phyloP scores from a whole-genome alignment of 2,888 invertebrate species.

The Morpho deidamia region DNA sequence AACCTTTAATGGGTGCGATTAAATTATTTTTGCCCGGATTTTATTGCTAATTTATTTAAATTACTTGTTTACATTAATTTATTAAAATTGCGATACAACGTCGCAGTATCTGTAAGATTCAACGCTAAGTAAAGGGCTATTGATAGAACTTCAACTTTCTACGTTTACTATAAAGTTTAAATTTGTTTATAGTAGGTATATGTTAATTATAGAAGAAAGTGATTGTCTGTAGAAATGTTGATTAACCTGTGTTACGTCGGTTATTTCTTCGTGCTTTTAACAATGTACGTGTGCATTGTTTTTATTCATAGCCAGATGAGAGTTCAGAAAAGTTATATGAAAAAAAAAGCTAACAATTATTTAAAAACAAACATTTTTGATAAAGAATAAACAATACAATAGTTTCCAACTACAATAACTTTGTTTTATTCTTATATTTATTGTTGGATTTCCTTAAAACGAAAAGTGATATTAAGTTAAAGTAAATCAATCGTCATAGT shows the following conservation, averaged over 20 bases:
- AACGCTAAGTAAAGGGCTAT: background rate
- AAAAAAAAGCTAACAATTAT: too few species aligned
- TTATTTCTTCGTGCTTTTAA: conserved; percentile 1
- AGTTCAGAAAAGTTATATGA: too few species aligned
- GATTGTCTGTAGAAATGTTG: conserved; percentile 7
- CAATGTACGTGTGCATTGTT: background rate
- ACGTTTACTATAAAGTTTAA: background rate
- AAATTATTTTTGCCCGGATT: conserved; percentile 17
- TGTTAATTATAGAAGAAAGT: background rate
- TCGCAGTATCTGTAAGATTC: conserved; percentile 2
- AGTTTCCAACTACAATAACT: too few species aligned
- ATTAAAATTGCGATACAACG: conserved; percentile 28
- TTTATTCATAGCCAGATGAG: too few species aligned
- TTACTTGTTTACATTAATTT: conserved; percentile 33
- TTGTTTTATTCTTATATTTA: too few species aligned
- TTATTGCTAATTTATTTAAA: conserved; percentile 61
- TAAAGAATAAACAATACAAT: too few species aligned
- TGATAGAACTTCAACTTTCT: background rate
- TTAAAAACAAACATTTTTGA: too few species aligned
- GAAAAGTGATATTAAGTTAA: too few species aligned
- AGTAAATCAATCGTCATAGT: too few species aligned
- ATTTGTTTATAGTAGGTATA: background rate
- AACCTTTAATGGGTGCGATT: conserved; percentile 10
- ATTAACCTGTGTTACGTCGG: conserved; percentile 2
- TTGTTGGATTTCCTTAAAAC: too few species aligned